Evolutionary conservation across 2,113 vertebrate species (phyloP).

Genomic region (Capreolus pygargus): DNA sequence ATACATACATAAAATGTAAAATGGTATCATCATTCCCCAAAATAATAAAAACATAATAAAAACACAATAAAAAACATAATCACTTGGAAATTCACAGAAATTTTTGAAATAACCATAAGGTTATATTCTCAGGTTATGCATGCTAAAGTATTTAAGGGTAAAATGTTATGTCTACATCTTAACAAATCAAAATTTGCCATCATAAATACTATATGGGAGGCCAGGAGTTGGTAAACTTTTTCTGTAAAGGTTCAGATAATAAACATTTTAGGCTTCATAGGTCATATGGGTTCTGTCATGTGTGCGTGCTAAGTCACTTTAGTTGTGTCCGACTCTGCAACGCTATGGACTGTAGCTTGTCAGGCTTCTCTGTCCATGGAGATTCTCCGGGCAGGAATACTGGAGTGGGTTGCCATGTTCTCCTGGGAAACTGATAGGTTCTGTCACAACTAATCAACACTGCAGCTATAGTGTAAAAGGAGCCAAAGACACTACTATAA

Average conservation of each 20-base stretch:
- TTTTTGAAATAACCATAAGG: background rate
- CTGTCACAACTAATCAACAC: background rate
- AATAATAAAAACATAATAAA: background rate
- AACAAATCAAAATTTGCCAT: slow-evolving; percentile 7
- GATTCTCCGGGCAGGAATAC: background rate
- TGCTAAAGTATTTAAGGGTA: background rate
- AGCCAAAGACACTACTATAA: background rate
- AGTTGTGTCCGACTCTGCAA: background rate
- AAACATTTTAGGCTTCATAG: background rate
- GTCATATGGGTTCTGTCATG: background rate
- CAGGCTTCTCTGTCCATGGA: background rate
- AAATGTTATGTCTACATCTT: background rate
- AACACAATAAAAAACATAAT: background rate
- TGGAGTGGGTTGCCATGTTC: background rate
- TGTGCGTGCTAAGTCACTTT: background rate
- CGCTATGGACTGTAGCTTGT: background rate
- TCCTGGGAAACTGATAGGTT: background rate
- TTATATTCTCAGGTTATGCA: background rate
- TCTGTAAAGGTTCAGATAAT: background rate
- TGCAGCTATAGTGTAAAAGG: background rate
- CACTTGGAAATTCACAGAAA: background rate
- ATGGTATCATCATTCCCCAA: background rate
- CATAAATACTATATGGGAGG: background rate
- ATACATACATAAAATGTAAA: background rate
- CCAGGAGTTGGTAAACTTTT: background rate